A percentile compares a stretch with the other conserved stretches of the same genome.
These are phyloP conservation scores for Peromyscus eremicus DNA, from an alignment of 2,797 vertebrate species.

Conservation along the genomic window DNA sequence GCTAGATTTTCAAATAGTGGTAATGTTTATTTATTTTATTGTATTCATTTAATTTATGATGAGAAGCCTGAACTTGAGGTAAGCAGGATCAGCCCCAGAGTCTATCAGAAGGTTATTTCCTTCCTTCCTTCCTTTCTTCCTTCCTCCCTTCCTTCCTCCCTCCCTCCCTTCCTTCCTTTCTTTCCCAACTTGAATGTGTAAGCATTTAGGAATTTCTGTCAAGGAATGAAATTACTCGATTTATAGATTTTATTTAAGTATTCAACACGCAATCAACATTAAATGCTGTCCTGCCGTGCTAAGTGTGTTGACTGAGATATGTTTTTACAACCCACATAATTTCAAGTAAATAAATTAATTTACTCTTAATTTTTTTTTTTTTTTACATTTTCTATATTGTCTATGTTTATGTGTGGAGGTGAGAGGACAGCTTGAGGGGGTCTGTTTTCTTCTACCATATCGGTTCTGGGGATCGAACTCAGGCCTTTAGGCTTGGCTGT, in stretches of 20 bases:
- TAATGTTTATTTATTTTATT: slow-evolving; percentile 58
- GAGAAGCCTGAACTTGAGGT: background rate
- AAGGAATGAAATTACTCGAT: background rate
- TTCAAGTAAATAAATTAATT: slow-evolving; percentile 6
- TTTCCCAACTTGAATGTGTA: background rate
- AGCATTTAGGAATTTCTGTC: background rate
- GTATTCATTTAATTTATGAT: slow-evolving; percentile 1
- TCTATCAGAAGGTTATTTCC: background rate
- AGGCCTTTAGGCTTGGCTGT: background rate
- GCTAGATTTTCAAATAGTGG: background rate
- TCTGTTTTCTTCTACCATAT: background rate
- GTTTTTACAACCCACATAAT: background rate
- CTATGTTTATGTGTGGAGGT: background rate
- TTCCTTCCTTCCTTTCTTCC: too few species aligned
- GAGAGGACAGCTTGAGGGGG: background rate
- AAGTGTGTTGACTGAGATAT: background rate
- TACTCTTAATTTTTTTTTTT: background rate
- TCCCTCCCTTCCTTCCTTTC: background rate
- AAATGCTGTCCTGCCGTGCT: background rate
- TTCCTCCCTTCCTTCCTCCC: background rate
- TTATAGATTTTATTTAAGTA: slow-evolving; percentile 6
- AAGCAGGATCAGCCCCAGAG: background rate
- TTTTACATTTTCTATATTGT: background rate
- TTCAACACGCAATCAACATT: background rate
- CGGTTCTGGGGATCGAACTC: background rate